Evolutionary conservation across 1,140 invertebrate species (phyloP).

Genomic region (Camponotus vicinus): DNA sequence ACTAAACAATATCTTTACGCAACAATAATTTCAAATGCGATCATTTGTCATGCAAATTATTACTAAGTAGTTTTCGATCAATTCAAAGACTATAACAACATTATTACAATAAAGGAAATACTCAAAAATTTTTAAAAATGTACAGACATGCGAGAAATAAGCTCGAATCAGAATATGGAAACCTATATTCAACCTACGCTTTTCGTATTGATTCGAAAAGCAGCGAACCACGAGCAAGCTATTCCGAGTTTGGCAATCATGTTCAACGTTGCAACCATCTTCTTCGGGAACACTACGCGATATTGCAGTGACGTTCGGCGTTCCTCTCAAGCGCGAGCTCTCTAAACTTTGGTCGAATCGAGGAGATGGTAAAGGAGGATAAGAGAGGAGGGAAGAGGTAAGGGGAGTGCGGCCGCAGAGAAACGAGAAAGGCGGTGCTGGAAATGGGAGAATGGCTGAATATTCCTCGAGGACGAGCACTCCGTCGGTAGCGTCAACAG

Average conservation of each 20-base stretch:
- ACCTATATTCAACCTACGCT: conserved; percentile 39
- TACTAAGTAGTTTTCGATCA: not conserved
- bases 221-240: conserved; percentile 54
- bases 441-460: conserved; percentile 78
- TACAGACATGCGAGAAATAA: not conserved
- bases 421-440: conserved; percentile 73
- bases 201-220: conserved; percentile 61
- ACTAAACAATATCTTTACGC: not conserved
- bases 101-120: not conserved
- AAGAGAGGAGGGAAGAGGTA: conserved; percentile 42
- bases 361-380: conserved; percentile 72
- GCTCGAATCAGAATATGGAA: not conserved
- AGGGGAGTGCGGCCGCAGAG: conserved; percentile 66
- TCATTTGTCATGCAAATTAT: not conserved
- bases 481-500: conserved; percentile 66
- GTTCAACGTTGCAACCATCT: conserved; percentile 78
- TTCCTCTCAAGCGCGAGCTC: conserved; percentile 77
- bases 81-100: not conserved
- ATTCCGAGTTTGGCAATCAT: conserved; percentile 66
- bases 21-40: not conserved
- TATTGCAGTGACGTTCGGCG: conserved; percentile 79
- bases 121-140: not conserved
- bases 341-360: conserved; percentile 79
- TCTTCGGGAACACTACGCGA: conserved; percentile 79
- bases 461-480: conserved; percentile 79